These are phyloP conservation scores for Dreissena polymorpha DNA, from an alignment of 1,140 invertebrate genomes.

Conservation along the genomic window DNA sequence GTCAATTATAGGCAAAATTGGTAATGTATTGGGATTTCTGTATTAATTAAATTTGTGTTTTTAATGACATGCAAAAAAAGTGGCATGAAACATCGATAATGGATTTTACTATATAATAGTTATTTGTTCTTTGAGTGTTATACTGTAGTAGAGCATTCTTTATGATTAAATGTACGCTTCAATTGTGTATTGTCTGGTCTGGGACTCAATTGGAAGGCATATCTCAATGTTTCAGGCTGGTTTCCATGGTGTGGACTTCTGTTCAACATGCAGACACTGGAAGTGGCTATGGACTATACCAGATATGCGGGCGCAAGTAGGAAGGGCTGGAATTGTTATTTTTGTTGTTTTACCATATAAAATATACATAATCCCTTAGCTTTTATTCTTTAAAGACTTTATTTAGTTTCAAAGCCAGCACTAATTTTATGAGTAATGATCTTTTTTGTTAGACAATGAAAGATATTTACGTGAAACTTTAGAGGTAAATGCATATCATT, in stretches of 20 bases:
- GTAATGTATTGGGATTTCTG: too few species aligned
- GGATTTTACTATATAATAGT: too few species aligned
- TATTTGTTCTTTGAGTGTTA: too few species aligned
- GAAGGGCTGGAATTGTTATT: not conserved
- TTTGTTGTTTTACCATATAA: too few species aligned
- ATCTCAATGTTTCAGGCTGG: constrained; percentile 10
- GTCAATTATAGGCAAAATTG: too few species aligned
- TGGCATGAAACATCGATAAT: too few species aligned
- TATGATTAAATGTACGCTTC: too few species aligned
- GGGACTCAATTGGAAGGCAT: too few species aligned
- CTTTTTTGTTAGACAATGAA: not conserved
- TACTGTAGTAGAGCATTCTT: too few species aligned
- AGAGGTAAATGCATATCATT: not conserved
- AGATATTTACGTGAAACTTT: not conserved
- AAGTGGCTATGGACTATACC: constrained; percentile 11
- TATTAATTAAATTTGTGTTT: too few species aligned
- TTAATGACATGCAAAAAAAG: too few species aligned
- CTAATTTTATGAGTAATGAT: not conserved
- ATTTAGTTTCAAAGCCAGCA: not conserved
- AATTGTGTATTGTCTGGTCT: too few species aligned
- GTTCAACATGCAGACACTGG: constrained; percentile 31
- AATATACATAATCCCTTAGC: not conserved
- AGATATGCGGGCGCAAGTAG: constrained; percentile 35
- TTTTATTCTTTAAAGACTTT: not conserved
- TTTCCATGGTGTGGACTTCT: constrained; percentile 43